Evolutionary conservation across 2,113 vertebrate species (phyloP), one percentile per base, ranked within the genome.

Genomic region (Periophthalmodon schlosseri): DNA sequence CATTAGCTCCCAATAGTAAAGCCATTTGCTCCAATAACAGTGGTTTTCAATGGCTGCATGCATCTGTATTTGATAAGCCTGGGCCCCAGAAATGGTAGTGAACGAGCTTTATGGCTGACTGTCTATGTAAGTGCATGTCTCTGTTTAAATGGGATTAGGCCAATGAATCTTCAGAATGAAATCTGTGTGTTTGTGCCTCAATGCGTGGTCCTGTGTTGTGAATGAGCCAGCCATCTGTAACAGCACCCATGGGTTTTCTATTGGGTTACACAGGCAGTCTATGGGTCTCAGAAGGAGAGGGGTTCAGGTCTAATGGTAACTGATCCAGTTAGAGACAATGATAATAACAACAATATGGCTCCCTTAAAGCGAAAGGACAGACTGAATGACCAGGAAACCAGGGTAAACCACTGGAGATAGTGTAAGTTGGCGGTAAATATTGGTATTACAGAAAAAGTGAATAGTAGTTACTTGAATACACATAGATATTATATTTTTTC

Each of bases 271-370:
- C 84, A 72, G 85, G 81, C 33, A 78, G 70, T 88, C 84, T 87
- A 88, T 83, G 87, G 87, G 86, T 83, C 88, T 83, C 81, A 86
- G 82, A 92, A 92, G 84, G 83, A 91, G 85, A 86, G 68, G 75
- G 84, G 90, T 91, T 88, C 86, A 86, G 86, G 89, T 90, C 91
- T 92, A 92, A 92, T 92, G 90, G 91, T 82, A 87, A 87, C 90
- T 88, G 88, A 92, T 92, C 83, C 83, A 69, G 88, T 92, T 92
- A 92, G 83, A 87, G 81, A 87, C 86, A 83, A 88, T 86, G 87
- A 90, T 88, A 86, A 88, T 82, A 90, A 88, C 88, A 90, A 86
- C 88, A 87, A 87, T 80, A 87, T 86, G 91, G 88, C 87, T 89
- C 78, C 83, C 84, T 89, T 84, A 88, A 80, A 88, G 88, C 80